Evolutionary conservation across 2,888 invertebrate species (phyloP).

Genomic region (Eucera pruinosa): DNA sequence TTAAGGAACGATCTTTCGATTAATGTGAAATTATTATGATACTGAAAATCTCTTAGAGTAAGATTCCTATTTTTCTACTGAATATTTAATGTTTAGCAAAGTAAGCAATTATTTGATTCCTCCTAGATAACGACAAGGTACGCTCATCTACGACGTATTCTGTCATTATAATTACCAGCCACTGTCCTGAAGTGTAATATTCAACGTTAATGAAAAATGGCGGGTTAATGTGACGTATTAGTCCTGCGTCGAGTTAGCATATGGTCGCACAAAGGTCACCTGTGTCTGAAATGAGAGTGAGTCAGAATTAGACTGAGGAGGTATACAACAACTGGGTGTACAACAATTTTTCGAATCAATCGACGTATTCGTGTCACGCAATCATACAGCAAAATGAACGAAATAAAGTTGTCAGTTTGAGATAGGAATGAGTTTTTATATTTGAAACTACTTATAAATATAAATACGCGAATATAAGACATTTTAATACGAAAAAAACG

Average conservation of each 20-base stretch:
- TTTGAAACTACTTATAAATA: slow-evolving; percentile 45
- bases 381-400: slow-evolving; percentile 59
- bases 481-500: slow-evolving; percentile 45
- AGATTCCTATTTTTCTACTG: slow-evolving; percentile 63
- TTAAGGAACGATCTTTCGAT: slow-evolving; percentile 38
- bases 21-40: slow-evolving; percentile 46
- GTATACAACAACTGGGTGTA: slow-evolving; percentile 52
- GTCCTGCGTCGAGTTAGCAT: slow-evolving; percentile 42
- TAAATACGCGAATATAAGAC: slow-evolving; percentile 30
- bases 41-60: slow-evolving; percentile 52
- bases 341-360: slow-evolving; percentile 57
- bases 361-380: slow-evolving; percentile 66
- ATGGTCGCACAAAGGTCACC: slow-evolving; percentile 50
- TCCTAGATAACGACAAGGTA: slow-evolving; percentile 47
- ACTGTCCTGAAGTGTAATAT: slow-evolving; percentile 42
- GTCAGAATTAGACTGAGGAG: slow-evolving; percentile 25
- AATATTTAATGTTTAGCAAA: slow-evolving; percentile 47
- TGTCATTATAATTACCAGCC: slow-evolving; percentile 43
- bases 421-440: slow-evolving; percentile 66
- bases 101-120: slow-evolving; percentile 50
- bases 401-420: slow-evolving; percentile 76
- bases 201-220: slow-evolving; percentile 24
- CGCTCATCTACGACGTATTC: slow-evolving; percentile 40
- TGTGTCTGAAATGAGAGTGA: slow-evolving; percentile 47
- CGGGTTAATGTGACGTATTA: slow-evolving; percentile 24